These are phyloP conservation scores for Perccottus glenii DNA, from an alignment of 2,113 vertebrate species.

Conservation along the genomic window DNA sequence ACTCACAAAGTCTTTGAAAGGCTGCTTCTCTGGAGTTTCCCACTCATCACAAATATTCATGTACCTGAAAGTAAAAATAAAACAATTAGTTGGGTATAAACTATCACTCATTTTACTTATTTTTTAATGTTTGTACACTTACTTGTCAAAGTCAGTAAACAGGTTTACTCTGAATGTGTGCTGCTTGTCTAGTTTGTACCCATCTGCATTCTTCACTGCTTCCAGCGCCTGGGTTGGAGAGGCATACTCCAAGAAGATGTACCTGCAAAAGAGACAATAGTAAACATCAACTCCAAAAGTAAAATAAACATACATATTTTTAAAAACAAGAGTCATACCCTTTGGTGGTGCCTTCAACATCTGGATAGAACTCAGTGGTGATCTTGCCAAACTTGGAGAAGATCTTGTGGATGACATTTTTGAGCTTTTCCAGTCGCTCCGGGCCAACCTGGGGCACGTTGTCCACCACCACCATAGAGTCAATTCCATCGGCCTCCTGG, in stretches of 20 bases:
- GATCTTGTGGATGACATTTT: slow-evolving; percentile 98
- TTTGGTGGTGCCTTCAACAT: slow-evolving; percentile 91
- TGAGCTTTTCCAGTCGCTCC: slow-evolving; percentile 93
- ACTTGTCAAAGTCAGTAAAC: slow-evolving; percentile 99
- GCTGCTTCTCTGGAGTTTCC: slow-evolving; percentile 96
- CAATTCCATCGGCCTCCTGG: slow-evolving; percentile 94
- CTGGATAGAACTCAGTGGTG: slow-evolving; percentile 95
- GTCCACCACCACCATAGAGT: slow-evolving; percentile 94
- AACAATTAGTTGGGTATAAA: neutral
- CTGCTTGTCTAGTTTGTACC: slow-evolving; percentile 98
- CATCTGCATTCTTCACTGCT: slow-evolving; percentile 94
- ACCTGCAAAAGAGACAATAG: slow-evolving; percentile 70
- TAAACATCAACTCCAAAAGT: neutral
- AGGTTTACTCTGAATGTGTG: slow-evolving; percentile 98
- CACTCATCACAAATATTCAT: slow-evolving; percentile 98
- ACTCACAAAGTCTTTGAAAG: slow-evolving; percentile 98
- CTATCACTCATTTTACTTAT: neutral
- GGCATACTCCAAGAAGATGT: slow-evolving; percentile 96
- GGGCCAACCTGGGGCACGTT: slow-evolving; percentile 96
- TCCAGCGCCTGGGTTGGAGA: slow-evolving; percentile 90
- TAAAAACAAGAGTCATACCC: slow-evolving; percentile 77
- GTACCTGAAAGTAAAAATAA: slow-evolving; percentile 74
- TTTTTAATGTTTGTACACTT: slow-evolving; percentile 45
- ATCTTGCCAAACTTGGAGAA: slow-evolving; percentile 99
- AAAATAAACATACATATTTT: neutral